Evolutionary conservation across 2,797 vertebrate genomes (phyloP).

Genomic region (Adrianichthys oophorus): DNA sequence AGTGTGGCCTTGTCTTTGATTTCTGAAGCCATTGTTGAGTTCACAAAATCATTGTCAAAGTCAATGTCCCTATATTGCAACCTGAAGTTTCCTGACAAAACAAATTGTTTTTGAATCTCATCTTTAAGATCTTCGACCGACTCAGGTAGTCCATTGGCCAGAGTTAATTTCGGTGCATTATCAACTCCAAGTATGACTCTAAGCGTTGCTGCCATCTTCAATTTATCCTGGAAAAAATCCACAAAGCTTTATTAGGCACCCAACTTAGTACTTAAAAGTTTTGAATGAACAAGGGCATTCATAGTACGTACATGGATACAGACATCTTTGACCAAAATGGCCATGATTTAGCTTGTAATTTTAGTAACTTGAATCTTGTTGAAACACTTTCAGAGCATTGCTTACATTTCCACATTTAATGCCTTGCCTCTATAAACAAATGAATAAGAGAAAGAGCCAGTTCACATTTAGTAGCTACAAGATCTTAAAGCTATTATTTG

Average conservation of each 20-base stretch:
- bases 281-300: too few species aligned
- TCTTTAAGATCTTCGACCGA: constrained; percentile 4
- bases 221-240: constrained; percentile 13
- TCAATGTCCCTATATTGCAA: constrained; percentile 26
- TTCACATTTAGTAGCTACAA: too few species aligned
- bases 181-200: constrained; percentile 13
- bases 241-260: not conserved
- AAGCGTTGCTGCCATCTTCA: constrained; percentile 17
- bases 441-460: too few species aligned
- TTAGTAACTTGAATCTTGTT: too few species aligned
- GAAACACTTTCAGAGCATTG: too few species aligned
- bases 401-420: too few species aligned
- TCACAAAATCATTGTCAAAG: constrained; percentile 31
- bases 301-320: too few species aligned
- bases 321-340: too few species aligned
- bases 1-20: constrained; percentile 29
- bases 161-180: constrained; percentile 12
- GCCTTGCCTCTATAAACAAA: too few species aligned
- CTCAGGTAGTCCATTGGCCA: not conserved
- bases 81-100: constrained; percentile 16
- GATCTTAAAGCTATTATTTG: too few species aligned
- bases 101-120: constrained; percentile 15
- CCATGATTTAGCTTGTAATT: too few species aligned
- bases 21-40: constrained; percentile 14
- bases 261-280: not conserved